Conservation (phyloP, 2,888 invertebrate species). For the Drosophila helvetica region DNA sequence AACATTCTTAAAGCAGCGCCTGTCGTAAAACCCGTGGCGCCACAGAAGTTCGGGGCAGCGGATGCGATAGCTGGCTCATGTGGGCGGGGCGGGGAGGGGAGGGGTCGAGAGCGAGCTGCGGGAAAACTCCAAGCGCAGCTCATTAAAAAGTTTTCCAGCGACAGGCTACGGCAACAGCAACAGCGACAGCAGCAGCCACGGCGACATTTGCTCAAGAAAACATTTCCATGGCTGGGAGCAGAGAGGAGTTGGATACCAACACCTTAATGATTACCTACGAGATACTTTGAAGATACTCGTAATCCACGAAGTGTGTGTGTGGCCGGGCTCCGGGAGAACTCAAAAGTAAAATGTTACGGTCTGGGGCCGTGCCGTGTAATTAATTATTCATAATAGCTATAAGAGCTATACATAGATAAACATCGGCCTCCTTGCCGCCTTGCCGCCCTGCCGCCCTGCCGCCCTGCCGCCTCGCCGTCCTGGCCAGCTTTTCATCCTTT, state of each 20-base stretch:
- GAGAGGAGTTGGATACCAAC: constrained; percentile 32
- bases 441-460: not conserved
- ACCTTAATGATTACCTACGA: constrained; percentile 69
- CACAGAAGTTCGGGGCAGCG: not conserved
- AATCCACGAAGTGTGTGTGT: constrained; percentile 41
- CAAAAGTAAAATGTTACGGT: constrained; percentile 63
- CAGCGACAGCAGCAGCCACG: too few species aligned
- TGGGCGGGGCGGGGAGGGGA: not conserved
- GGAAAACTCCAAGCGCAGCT: constrained; percentile 56
- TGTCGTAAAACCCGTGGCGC: constrained; percentile 53
- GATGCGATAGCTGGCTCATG: constrained; percentile 11
- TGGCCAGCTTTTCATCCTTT: constrained; percentile 1
- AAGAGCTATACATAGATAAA: constrained; percentile 28
- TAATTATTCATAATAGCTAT: constrained; percentile 74
- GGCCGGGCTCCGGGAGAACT: constrained; percentile 27
- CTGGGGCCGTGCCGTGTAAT: constrained; percentile 57
- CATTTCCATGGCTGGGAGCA: constrained; percentile 47
- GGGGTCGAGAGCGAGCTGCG: constrained; percentile 3
- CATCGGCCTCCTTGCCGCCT: not conserved
- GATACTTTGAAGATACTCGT: constrained; percentile 61
- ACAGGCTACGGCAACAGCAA: constrained; percentile 51
- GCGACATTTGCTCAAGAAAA: constrained; percentile 69
- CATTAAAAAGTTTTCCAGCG: constrained; percentile 74
- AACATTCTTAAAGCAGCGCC: constrained; percentile 75
- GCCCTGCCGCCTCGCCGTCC: not conserved